phyloP scores from a whole-genome alignment of 2,113 vertebrate species.

The Phaethon lepturus region DNA sequence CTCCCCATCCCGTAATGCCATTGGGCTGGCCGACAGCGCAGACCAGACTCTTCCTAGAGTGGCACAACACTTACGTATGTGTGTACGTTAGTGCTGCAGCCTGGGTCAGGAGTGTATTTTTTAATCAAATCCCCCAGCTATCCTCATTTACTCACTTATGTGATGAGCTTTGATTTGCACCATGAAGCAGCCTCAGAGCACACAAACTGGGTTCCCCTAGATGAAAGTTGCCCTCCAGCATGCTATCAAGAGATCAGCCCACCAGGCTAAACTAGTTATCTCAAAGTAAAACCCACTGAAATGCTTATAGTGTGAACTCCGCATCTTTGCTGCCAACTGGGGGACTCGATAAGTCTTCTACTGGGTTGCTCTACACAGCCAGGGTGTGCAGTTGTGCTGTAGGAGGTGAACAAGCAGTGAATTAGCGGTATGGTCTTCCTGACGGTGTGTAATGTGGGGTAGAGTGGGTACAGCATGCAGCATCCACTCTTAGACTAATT shows the following conservation, averaged over 20 bases:
- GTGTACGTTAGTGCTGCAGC: background rate
- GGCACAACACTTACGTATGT: background rate
- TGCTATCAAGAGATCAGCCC: background rate
- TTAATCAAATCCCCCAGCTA: background rate
- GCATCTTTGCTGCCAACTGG: background rate
- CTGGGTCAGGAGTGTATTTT: background rate
- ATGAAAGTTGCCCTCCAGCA: background rate
- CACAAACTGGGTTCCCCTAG: background rate
- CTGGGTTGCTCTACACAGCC: background rate
- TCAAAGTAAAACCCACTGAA: background rate
- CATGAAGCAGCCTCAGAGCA: background rate
- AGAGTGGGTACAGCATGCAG: fast-evolving
- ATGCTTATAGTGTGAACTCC: background rate
- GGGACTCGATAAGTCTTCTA: background rate
- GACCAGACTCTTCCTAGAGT: background rate
- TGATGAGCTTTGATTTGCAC: background rate
- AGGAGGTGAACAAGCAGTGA: background rate
- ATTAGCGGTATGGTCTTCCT: background rate
- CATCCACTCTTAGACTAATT: background rate
- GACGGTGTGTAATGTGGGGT: fast-evolving
- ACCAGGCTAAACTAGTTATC: background rate
- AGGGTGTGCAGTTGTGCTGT: background rate
- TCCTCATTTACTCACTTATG: background rate
- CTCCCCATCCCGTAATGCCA: background rate
- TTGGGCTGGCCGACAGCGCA: background rate